These are phyloP conservation scores for Goniozus legneri DNA, from an alignment of 1,140 invertebrate genomes.

Conservation along the genomic window DNA sequence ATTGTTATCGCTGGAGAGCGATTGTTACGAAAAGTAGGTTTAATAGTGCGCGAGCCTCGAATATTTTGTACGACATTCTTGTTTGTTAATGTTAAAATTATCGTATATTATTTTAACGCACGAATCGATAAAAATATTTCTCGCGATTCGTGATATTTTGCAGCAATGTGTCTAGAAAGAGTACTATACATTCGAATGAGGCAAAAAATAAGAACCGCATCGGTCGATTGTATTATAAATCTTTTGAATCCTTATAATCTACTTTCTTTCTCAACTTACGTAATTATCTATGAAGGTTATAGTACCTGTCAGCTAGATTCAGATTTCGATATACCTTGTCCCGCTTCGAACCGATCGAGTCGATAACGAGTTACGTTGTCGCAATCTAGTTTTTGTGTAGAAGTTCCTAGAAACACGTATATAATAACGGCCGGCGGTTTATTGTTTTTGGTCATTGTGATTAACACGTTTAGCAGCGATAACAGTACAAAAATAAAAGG, in stretches of 20 bases:
- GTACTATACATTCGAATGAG: too few species aligned
- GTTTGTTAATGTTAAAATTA: too few species aligned
- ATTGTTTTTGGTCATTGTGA: conserved; percentile 18
- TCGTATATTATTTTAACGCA: too few species aligned
- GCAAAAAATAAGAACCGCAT: too few species aligned
- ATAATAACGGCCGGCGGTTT: conserved; percentile 15
- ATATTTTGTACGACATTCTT: conserved; percentile 15
- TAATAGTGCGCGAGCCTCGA: conserved; percentile 3
- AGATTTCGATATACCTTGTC: conserved; percentile 15
- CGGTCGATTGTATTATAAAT: too few species aligned
- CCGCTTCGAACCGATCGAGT: conserved; percentile 11
- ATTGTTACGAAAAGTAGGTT: conserved; percentile 13
- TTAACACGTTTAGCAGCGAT: conserved; percentile 17
- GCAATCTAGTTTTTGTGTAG: conserved; percentile 17
- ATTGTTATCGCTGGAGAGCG: background rate
- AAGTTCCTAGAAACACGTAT: conserved; percentile 25
- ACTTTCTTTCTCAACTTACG: too few species aligned
- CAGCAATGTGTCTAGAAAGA: too few species aligned
- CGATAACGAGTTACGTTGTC: background rate
- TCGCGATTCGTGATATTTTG: too few species aligned
- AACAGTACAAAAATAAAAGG: conserved; percentile 25
- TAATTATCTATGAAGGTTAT: conserved; percentile 1
- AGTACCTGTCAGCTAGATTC: conserved; percentile 17
- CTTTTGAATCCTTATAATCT: too few species aligned
- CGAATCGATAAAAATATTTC: too few species aligned